Evolutionary conservation across 2,113 vertebrate species (phyloP).

Genomic region (Mesitornis unicolor): DNA sequence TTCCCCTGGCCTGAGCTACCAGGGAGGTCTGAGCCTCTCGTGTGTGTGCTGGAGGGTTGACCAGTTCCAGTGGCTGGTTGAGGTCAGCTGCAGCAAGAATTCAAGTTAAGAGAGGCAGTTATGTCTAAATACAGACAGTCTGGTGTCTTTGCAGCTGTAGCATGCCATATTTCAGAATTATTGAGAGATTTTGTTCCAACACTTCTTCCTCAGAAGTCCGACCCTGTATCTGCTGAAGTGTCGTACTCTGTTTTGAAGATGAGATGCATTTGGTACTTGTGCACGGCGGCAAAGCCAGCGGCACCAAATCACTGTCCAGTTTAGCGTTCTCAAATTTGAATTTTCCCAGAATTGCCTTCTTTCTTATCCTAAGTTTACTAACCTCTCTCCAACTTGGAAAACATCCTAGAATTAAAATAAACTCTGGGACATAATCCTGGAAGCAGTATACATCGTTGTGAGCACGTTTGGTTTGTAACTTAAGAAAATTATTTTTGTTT

Average conservation of each 20-base stretch:
- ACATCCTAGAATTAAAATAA: background rate
- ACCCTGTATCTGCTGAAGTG: background rate
- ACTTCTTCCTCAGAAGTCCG: background rate
- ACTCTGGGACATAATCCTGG: background rate
- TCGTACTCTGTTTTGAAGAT: background rate
- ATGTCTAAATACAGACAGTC: background rate
- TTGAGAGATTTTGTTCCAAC: background rate
- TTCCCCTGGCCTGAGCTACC: background rate
- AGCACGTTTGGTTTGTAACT: background rate
- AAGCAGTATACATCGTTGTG: background rate
- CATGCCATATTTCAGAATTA: background rate
- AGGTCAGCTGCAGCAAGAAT: background rate
- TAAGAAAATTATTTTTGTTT: background rate
- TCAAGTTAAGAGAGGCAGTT: background rate
- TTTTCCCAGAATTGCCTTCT: background rate
- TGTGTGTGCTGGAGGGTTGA: background rate
- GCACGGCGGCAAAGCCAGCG: background rate
- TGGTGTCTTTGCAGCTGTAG: background rate
- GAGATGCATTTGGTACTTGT: background rate
- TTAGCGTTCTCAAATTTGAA: background rate
- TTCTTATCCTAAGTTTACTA: background rate
- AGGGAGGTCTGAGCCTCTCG: background rate
- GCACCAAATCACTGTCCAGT: background rate
- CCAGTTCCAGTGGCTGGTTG: background rate
- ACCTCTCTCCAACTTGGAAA: background rate